Base-by-base conservation (phyloP, 2,797 vertebrate genomes). In the Lepus oiostolus region DNA sequence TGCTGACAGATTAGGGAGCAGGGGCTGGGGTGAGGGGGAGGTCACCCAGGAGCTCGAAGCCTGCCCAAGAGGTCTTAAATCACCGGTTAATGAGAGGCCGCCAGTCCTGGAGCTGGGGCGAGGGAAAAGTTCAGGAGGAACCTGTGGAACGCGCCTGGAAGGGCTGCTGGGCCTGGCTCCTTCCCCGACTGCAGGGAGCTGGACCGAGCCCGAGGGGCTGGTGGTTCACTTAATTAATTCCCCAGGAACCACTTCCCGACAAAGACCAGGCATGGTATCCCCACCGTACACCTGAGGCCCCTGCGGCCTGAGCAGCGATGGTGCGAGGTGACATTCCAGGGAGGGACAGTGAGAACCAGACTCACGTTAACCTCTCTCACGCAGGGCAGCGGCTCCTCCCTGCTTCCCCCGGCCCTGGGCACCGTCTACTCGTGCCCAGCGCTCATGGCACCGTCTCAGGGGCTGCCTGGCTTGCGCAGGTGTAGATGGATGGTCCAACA, bases 1-100 rank as follows among this genome's bases (percentile, higher is more conserved):
- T 95, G 93, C 95, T 91, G 95, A 93, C 90, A 97, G 94, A 96
- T 97, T 94, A 96, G 90, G 52, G 26, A 90, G 75, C 88, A 67
- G 93, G 85, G 92, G 17, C 52, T 17, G 38, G 95, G 92, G 85
- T 76, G 79, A 93, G 13, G 5, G 72, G 88, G 80, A 95, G 97
- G 96, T 97, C 96, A 95, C 68, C 77, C 38, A 10, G 91, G 86
- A 98, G 85, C 83, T 32, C 50, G 47, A 65, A 67, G 60, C 83
- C 4, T 58, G 28, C 65, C 83, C 4, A 76, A 77, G 93, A 93
- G 86, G 93, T 93, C 89, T 85, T 95, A 94, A 97, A 32, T 90
- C 91, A 26, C 72, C 65, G 1, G 24, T 67, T 91, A 77, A 81
- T 50, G 91, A 85, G 91, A 42, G 10, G 54, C 68, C 5, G n/a